Conservation (phyloP, 2,888 invertebrate species). For the Orchestes rusci region DNA sequence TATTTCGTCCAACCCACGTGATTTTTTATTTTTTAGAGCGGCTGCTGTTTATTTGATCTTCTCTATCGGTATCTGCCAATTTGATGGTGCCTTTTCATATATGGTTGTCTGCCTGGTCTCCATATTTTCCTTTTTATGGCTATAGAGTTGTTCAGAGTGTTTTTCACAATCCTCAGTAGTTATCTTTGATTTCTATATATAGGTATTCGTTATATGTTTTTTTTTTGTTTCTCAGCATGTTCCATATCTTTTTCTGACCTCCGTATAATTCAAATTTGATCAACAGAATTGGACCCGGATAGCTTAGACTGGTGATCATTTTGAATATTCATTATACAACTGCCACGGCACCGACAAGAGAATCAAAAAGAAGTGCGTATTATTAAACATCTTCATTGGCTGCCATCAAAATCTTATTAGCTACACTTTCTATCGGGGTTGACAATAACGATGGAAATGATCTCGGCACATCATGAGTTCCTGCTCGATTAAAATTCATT, state of each 20-base stretch:
- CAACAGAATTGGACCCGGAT: too few relatives aligned
- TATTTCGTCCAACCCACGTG: constrained; percentile 2
- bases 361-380: too few relatives aligned
- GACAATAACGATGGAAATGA: too few relatives aligned
- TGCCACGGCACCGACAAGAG: too few relatives aligned
- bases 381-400: too few relatives aligned
- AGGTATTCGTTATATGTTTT: constrained; percentile 3
- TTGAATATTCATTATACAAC: too few relatives aligned
- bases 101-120: neutral
- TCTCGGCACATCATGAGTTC: too few relatives aligned
- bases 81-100: neutral
- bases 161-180: constrained; percentile 4
- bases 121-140: neutral
- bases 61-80: constrained; percentile 1
- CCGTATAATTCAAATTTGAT: constrained; percentile 4
- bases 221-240: constrained; percentile 2
- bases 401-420: too few relatives aligned
- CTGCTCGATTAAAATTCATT: too few relatives aligned
- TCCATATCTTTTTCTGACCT: constrained; percentile 6
- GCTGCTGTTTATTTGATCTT: neutral
- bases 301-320: too few relatives aligned
- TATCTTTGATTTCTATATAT: constrained; percentile 1
- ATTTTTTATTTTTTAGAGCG: constrained; percentile 6
- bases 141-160: neutral
- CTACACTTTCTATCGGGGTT: too few relatives aligned